Conservation (phyloP, 2,888 invertebrate genomes). For the Diaphora mendica region DNA sequence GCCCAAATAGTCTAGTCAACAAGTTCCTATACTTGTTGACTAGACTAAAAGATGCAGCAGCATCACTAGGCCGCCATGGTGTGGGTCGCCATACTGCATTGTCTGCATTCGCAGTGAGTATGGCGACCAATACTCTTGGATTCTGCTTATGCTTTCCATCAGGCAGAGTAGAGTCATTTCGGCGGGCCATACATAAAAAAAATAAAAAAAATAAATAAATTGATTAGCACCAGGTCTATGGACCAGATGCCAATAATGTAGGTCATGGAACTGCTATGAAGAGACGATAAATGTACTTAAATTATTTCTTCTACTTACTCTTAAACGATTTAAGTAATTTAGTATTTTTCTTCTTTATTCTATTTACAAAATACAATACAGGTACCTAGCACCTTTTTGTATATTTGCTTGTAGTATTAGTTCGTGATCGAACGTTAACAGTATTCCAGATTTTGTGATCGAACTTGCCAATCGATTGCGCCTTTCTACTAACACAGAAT, state of each 20-base stretch:
- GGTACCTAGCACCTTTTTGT: not conserved
- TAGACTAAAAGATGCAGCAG: too few species aligned
- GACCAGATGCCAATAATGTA: not conserved
- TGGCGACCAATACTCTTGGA: too few species aligned
- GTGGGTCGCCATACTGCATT: too few species aligned
- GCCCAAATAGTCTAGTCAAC: too few species aligned
- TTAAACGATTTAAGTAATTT: not conserved
- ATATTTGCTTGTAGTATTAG: not conserved
- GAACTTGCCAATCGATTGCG: not conserved
- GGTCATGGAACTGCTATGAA: not conserved
- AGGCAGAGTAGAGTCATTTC: too few species aligned
- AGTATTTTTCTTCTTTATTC: not conserved
- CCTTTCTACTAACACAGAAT: conserved; percentile 37
- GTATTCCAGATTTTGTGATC: not conserved
- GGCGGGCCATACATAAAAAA: too few species aligned
- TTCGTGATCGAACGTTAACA: not conserved
- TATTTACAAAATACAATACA: not conserved
- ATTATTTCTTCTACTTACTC: not conserved
- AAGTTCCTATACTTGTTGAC: too few species aligned
- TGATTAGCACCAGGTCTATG: too few species aligned
- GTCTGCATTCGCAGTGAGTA: too few species aligned
- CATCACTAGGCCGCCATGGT: too few species aligned
- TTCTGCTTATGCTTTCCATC: too few species aligned
- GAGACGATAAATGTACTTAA: not conserved
- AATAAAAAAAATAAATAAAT: too few species aligned